Evolutionary conservation across 2,888 invertebrate species (phyloP), one percentile per base, ranked within the genome.

Genomic region (Eupithecia inturbata): DNA sequence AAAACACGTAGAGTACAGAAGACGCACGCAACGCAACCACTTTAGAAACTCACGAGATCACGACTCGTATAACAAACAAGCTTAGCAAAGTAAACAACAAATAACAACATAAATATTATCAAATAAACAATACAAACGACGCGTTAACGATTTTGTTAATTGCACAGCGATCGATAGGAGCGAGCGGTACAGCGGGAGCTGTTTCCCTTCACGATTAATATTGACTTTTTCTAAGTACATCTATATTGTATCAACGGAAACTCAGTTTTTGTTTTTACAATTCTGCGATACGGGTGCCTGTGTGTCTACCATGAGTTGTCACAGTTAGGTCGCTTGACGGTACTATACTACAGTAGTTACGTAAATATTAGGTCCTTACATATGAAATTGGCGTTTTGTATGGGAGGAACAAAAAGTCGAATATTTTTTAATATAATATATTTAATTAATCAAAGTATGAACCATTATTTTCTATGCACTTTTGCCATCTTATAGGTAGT

Each of bases 51-150:
- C 31, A 3, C 31, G 49, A 53, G 49, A 53, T 3, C 22, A 53
- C 49, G 22, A 53, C 10, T 62, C 62, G 19, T 62, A 9, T 19
- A 53, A 31, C 19, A 31, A 62, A 62, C 31, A 31, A 62, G 19
- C 3, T 19, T 16, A 31, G 28, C 7, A 31, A 31, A 19, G 9
- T 19, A 62, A 62, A 71, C 72, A 78, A 78, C 73, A 77, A 75
- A 75, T 73, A 74, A 77, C 64, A 70, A 70, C 71, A 68, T 57
- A 57, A 71, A 68, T 71, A 67, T 77, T 77, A 69, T 73, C 41
- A 70, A 75, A 73, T 71, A 70, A 75, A 79, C 77, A 76, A 79
- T 72, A 69, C 71, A 66, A 72, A 72, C 72, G 71, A 69, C 60
- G 33, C 66, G 71, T 71, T 68, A 73, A 77, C 74, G 73, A 66